Conservation (phyloP, 2,888 invertebrate species). For the Oxycera nigricornis region DNA sequence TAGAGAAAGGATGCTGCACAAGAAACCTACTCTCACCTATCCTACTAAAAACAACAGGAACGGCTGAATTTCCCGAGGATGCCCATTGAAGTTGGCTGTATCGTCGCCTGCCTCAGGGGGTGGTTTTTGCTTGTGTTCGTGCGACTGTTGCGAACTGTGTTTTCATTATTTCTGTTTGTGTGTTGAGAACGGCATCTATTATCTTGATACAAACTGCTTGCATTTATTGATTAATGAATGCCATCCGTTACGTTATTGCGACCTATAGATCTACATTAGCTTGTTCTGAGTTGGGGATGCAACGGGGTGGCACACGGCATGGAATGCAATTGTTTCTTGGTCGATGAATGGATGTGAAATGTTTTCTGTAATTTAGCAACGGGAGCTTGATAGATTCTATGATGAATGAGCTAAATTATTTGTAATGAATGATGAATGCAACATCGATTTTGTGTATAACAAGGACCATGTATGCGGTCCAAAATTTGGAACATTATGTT, state of each 20-base stretch:
- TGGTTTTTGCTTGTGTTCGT: not conserved
- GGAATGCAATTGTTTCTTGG: not conserved
- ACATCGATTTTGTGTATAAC: not conserved
- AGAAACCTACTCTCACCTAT: not conserved
- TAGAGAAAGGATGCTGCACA: not conserved
- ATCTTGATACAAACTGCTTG: constrained; percentile 17
- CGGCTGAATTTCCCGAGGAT: too few species aligned
- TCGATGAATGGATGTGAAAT: not conserved
- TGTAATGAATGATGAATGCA: not conserved
- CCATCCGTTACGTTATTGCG: constrained; percentile 6
- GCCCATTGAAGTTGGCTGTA: not conserved
- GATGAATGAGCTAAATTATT: not conserved
- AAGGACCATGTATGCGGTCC: not conserved
- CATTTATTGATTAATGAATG: constrained; percentile 14
- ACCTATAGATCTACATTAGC: not conserved
- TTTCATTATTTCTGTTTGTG: not conserved
- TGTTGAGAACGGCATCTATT: not conserved
- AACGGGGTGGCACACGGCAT: not conserved
- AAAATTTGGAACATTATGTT: too few species aligned
- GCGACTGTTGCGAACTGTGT: not conserved
- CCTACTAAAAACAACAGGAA: not conserved
- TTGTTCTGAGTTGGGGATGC: not conserved
- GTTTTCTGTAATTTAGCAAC: not conserved
- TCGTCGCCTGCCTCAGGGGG: not conserved
- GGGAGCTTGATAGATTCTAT: not conserved